Evolutionary conservation across 2,113 vertebrate species (phyloP).

Genomic region (Furnarius figulus): DNA sequence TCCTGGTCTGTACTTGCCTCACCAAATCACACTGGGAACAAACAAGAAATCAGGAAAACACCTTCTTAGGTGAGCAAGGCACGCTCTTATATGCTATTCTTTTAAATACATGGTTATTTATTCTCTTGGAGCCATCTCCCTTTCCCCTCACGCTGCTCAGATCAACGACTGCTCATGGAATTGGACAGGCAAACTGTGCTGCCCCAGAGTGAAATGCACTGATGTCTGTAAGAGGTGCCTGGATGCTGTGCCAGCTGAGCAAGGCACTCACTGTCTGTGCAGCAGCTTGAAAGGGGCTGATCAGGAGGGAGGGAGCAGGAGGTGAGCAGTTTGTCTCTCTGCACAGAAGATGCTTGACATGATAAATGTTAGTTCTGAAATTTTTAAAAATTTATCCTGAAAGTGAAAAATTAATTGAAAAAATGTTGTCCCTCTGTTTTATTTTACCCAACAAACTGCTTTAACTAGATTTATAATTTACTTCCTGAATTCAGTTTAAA

Average conservation of each 20-base stretch:
- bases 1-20: neutral
- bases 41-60: neutral
- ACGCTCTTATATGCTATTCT: neutral
- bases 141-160: fast-evolving
- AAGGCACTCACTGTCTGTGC: neutral
- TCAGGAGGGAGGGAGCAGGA: neutral
- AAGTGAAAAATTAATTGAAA: neutral
- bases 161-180: neutral
- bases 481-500: neutral
- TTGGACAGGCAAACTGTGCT: neutral
- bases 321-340: neutral
- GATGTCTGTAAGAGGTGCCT: neutral
- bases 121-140: neutral
- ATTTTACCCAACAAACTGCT: neutral
- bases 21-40: neutral
- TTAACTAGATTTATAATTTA: neutral
- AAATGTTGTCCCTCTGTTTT: neutral
- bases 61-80: neutral
- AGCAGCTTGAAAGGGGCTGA: neutral
- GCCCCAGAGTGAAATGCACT: neutral
- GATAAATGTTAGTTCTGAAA: neutral
- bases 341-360: neutral
- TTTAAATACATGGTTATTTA: neutral
- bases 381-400: neutral
- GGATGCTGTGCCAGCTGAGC: neutral